Evolutionary conservation across 1,140 invertebrate species (phyloP), one percentile per base, ranked within the genome.

Genomic region (Elymnias hypermnestra): DNA sequence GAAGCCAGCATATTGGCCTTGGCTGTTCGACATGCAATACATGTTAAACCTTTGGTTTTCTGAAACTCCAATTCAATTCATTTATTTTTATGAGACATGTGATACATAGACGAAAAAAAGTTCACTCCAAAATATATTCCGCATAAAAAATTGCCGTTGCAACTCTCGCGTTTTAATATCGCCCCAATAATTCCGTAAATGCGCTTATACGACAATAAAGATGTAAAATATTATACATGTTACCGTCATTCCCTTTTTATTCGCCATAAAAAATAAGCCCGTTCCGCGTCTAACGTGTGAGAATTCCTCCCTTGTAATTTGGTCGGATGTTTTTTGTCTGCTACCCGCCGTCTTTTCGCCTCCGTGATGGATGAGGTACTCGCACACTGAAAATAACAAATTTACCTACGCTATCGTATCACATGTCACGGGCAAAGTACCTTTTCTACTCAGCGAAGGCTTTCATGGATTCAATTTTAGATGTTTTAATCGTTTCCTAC

Each of bases 251-350:
- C 13, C 10, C 26, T 29, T 29, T 29, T 29, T 29, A 29, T 29
- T 12, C 26, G 26, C 9, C 13, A 29, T 29, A 29, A 29, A 29
- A 29, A 29, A 29, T 29, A 29, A 29, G 9, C 26, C 26, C 26
- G 26, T 29, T 29, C 4, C 26, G 26, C 9, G n/a, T n/a, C 9
- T 29, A 29, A 13, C 26, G 26, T 29, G 26, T 29, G 26, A 7
- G 26, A 29, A 29, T 29, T 29, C 26, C 26, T 29, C 26, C 9
- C 26, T 12, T 13, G 26, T 29, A 29, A 29, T 29, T 29, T 29
- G 9, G 13, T 29, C 26, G 26, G 26, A 29, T 29, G 26, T 29
- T 29, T 29, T 29, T 29, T 29, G 26, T 29, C 26, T 29, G 26
- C 26, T 29, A 29, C 26, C 9, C 26, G 26, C 13, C 26, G n/a